A percentile compares a stretch with the other conserved stretches of the same genome.
Evolutionary conservation across 1,140 invertebrate species (phyloP).

Genomic region (Dreissena polymorpha): DNA sequence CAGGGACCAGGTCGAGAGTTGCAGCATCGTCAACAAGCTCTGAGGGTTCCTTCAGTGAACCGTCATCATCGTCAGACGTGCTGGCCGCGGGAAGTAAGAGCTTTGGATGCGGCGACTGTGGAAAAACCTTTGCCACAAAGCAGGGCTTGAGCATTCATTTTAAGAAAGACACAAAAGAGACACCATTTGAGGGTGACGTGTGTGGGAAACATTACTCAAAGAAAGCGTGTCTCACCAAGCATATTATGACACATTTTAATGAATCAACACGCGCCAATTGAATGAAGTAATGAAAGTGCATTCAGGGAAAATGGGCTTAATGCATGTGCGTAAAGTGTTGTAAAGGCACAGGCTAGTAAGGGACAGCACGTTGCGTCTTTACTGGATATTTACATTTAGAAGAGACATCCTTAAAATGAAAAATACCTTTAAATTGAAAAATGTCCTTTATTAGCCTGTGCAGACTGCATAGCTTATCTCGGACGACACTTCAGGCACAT

Average conservation of each 20-base stretch:
- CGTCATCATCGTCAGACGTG: not conserved
- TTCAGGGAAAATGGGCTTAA: too few species aligned
- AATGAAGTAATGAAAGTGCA: not conserved
- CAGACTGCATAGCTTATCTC: too few species aligned
- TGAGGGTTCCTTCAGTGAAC: not conserved
- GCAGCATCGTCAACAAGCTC: not conserved
- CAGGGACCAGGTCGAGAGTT: not conserved
- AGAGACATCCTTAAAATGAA: too few species aligned
- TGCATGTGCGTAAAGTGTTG: too few species aligned
- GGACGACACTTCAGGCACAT: too few species aligned
- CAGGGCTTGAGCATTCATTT: conserved; percentile 77
- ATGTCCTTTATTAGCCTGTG: too few species aligned
- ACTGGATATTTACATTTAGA: too few species aligned
- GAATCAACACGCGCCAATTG: conserved; percentile 1
- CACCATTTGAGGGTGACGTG: conserved; percentile 94
- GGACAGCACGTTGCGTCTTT: too few species aligned
- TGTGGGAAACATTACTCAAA: conserved; percentile 83
- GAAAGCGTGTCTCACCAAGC: conserved; percentile 51
- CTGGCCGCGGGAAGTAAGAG: conserved; percentile 77
- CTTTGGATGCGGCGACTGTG: conserved; percentile 93
- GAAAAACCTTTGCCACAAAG: conserved; percentile 90
- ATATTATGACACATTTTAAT: conserved; percentile 45
- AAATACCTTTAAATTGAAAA: too few species aligned
- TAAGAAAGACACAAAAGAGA: conserved; percentile 96
- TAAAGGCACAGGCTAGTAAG: too few species aligned